Conservation (phyloP, 2,113 vertebrate species). For the Indicator maculatus region DNA sequence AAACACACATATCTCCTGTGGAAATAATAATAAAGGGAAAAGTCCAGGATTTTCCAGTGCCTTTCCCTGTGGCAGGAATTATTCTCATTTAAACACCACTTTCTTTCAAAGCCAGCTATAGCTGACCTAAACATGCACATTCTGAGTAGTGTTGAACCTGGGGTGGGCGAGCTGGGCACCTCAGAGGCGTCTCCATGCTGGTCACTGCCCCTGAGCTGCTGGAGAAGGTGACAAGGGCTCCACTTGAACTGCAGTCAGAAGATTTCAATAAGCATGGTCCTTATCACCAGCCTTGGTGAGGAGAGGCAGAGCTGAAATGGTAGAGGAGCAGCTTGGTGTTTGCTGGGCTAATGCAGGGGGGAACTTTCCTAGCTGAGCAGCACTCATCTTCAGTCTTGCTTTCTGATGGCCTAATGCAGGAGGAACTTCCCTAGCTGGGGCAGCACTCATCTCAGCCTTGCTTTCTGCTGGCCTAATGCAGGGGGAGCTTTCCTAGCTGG, state of each 20-base stretch:
- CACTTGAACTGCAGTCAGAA: rapidly evolving
- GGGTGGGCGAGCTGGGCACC: neutral
- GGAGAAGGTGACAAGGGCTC: neutral
- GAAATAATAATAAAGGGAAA: neutral
- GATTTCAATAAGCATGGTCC: neutral
- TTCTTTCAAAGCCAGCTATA: neutral
- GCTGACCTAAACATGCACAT: neutral
- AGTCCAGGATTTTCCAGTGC: neutral
- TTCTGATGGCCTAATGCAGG: too few relatives aligned
- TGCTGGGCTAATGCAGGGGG: neutral
- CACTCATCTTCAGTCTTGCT: too few relatives aligned
- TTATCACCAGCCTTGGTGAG: neutral
- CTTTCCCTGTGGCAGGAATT: neutral
- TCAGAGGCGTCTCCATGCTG: neutral
- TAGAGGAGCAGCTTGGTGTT: rapidly evolving
- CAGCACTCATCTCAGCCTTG: too few relatives aligned
- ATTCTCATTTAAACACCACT: neutral
- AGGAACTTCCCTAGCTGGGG: too few relatives aligned
- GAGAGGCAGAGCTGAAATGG: neutral
- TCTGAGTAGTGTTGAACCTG: too few relatives aligned
- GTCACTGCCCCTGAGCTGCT: neutral
- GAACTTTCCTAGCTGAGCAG: too few relatives aligned
- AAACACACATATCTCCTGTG: neutral
- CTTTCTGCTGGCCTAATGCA: too few relatives aligned
- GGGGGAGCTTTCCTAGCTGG: too few relatives aligned